These are phyloP conservation scores for Eledone cirrhosa DNA, from an alignment of 2,888 invertebrate species.

Conservation along the genomic window DNA sequence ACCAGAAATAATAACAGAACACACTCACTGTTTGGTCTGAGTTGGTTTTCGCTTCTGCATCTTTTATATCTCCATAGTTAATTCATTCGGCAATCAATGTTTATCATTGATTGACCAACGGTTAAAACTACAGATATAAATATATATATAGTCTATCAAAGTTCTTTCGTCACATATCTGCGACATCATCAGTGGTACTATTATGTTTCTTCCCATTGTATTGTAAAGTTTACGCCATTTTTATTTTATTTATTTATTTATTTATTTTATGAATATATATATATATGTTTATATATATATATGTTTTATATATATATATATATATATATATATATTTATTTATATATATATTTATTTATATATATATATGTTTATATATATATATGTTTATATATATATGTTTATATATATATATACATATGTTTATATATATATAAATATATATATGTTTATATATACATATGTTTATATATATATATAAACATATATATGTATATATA, in stretches of 20 bases:
- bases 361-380: not conserved
- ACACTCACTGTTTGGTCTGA: too few species aligned
- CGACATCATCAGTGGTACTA: too few species aligned
- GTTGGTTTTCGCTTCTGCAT: too few species aligned
- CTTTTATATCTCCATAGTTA: too few species aligned
- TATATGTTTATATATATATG: not conserved
- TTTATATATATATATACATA: not conserved
- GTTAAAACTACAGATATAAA: too few species aligned
- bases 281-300: conserved; percentile 1
- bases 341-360: not conserved
- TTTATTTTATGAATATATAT: not conserved
- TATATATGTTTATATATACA: not conserved
- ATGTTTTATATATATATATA: not conserved
- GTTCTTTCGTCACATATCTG: too few species aligned
- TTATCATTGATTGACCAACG: too few species aligned
- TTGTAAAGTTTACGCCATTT: not conserved
- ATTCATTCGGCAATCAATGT: too few species aligned
- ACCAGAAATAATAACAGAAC: too few species aligned
- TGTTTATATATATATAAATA: not conserved
- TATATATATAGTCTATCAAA: too few species aligned
- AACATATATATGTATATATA: too few species aligned
- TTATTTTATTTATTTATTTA: not conserved
- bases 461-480: not conserved
- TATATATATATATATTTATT: not conserved
- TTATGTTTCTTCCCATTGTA: too few species aligned